Percentiles rank a stretch among this genome's conserved stretches.
Conservation (phyloP, 2,888 invertebrate species). For the Thereva nobilitata region DNA sequence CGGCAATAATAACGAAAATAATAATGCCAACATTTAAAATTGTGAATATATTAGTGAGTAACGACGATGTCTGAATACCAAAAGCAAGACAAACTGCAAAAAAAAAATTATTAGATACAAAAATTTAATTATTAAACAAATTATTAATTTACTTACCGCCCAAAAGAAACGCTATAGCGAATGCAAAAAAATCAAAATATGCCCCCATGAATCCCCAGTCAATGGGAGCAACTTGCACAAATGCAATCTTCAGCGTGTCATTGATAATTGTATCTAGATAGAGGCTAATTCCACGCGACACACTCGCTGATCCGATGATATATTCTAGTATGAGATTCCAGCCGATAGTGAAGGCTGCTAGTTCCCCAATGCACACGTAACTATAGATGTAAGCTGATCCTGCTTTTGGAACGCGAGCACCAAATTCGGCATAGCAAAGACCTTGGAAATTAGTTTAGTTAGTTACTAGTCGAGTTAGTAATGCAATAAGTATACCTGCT, state of each 20-base stretch:
- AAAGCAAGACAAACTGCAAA: conserved; percentile 68
- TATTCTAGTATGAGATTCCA: conserved; percentile 90
- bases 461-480: not conserved
- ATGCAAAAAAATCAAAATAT: conserved; percentile 77
- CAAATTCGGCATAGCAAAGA: conserved; percentile 80
- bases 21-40: conserved; percentile 73
- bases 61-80: conserved; percentile 78
- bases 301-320: conserved; percentile 73
- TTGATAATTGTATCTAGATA: conserved; percentile 72
- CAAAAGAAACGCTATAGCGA: conserved; percentile 66
- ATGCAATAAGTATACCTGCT: conserved; percentile 65
- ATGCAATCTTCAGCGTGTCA: conserved; percentile 66
- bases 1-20: conserved; percentile 72
- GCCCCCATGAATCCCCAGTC: conserved; percentile 63
- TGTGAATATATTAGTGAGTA: conserved; percentile 79
- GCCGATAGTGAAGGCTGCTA: conserved; percentile 84
- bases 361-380: conserved; percentile 79
- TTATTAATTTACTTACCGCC: conserved; percentile 62
- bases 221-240: conserved; percentile 66
- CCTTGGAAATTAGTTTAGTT: conserved; percentile 59
- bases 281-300: conserved; percentile 74
- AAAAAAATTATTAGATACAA: conserved; percentile 1
- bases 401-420: conserved; percentile 83
- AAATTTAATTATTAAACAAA: not conserved
- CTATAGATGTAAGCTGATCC: conserved; percentile 91